Percentiles rank a stretch among this genome's conserved stretches.
phyloP scores from a whole-genome alignment of 2,113 vertebrate genomes.

The Tachysurus fulvidraco region DNA sequence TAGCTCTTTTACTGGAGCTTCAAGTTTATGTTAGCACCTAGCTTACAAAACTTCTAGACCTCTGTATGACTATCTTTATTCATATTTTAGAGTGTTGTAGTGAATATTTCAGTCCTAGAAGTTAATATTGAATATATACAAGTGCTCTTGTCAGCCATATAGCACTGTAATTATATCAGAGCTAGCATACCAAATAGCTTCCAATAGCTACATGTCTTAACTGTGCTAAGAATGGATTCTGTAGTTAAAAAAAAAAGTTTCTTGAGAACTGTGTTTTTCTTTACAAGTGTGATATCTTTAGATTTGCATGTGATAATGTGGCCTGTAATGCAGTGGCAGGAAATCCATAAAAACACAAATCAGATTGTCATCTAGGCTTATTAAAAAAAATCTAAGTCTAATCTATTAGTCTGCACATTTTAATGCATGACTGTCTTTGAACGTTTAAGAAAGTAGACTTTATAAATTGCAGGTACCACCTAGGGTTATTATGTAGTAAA shows the following conservation, averaged over 20 bases:
- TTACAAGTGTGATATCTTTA: neutral
- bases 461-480: neutral
- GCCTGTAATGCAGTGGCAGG: neutral
- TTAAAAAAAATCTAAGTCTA: neutral
- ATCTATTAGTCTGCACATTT: too few relatives aligned
- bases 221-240: neutral
- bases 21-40: neutral
- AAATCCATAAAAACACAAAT: neutral
- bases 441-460: neutral
- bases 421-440: neutral
- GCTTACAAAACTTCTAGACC: neutral
- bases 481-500: neutral
- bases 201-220: neutral
- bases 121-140: neutral
- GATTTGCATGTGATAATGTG: neutral
- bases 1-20: neutral
- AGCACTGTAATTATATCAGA: neutral
- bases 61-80: neutral
- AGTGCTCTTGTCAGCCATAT: neutral
- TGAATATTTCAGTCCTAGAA: neutral
- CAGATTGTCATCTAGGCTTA: neutral
- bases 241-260: neutral
- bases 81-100: neutral
- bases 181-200: neutral
- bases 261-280: neutral